Percentiles rank a stretch among this genome's conserved stretches.
These are phyloP conservation scores for Meloidogyne floridensis DNA, from an alignment of 1,140 invertebrate species.

Conservation along the genomic window DNA sequence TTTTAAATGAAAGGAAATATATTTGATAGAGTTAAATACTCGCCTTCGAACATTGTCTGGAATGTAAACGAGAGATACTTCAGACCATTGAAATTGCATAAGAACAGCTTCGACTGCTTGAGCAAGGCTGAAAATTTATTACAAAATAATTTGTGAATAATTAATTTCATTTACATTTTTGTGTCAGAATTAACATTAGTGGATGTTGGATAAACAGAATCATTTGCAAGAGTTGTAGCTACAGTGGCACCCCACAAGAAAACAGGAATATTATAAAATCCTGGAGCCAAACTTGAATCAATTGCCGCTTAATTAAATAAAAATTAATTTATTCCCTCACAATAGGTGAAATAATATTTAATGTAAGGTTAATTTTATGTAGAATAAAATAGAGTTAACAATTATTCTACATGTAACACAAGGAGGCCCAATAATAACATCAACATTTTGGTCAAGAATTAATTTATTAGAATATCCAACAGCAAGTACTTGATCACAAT, in stretches of 20 bases:
- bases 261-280: slow-evolving; percentile 49
- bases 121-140: slow-evolving; percentile 39
- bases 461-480: slow-evolving; percentile 44
- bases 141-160: not conserved
- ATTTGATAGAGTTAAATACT: no score
- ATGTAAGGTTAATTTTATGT: not conserved
- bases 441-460: slow-evolving; percentile 38
- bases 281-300: slow-evolving; percentile 13
- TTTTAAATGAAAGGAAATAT: no score
- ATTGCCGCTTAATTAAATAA: slow-evolving; percentile 22
- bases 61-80: slow-evolving; percentile 46
- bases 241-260: slow-evolving; percentile 44
- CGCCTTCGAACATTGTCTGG: slow-evolving; percentile 20
- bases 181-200: slow-evolving; percentile 36
- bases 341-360: slow-evolving; percentile 10
- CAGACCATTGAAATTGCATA: slow-evolving; percentile 38
- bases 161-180: slow-evolving; percentile 27
- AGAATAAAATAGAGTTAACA: not conserved
- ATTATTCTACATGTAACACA: slow-evolving; percentile 41
- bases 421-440: slow-evolving; percentile 48
- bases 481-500: slow-evolving; percentile 43
- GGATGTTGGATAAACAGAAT: slow-evolving; percentile 38
- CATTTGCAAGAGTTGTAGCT: slow-evolving; percentile 33
- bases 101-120: slow-evolving; percentile 35
- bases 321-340: not conserved